Conservation (phyloP, 1,140 invertebrate genomes). For the Ceratitis capitata region DNA sequence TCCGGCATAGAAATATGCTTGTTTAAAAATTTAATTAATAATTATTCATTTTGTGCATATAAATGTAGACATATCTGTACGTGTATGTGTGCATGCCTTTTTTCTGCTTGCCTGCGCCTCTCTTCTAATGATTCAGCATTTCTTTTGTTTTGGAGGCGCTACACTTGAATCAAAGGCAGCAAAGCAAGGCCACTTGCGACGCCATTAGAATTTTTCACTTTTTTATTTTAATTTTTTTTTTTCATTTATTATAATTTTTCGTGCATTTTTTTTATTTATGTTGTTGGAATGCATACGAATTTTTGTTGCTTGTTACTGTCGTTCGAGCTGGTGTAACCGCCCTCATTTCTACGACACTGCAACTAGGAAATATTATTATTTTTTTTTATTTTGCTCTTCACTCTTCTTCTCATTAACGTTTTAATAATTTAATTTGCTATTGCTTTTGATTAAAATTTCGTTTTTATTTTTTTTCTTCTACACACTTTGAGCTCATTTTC, state of each 20-base stretch:
- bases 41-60: background rate
- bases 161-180: conserved; percentile 16
- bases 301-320: background rate
- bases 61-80: background rate
- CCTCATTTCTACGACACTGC: background rate
- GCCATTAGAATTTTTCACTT: background rate
- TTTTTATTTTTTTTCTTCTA: background rate
- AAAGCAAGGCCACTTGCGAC: conserved; percentile 8
- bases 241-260: no score
- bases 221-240: no score
- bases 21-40: conserved; percentile 21
- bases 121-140: conserved; percentile 13
- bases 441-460: background rate
- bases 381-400: background rate
- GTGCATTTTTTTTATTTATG: background rate
- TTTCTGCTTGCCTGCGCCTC: background rate
- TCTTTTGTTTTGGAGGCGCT: background rate
- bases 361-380: background rate
- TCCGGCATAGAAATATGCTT: background rate
- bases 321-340: background rate
- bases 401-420: background rate
- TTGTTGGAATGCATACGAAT: background rate
- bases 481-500: background rate
- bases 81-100: background rate
- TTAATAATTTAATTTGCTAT: conserved; percentile 30